Base-by-base conservation (phyloP, 2,888 invertebrate species). In the Clanis bilineata region DNA sequence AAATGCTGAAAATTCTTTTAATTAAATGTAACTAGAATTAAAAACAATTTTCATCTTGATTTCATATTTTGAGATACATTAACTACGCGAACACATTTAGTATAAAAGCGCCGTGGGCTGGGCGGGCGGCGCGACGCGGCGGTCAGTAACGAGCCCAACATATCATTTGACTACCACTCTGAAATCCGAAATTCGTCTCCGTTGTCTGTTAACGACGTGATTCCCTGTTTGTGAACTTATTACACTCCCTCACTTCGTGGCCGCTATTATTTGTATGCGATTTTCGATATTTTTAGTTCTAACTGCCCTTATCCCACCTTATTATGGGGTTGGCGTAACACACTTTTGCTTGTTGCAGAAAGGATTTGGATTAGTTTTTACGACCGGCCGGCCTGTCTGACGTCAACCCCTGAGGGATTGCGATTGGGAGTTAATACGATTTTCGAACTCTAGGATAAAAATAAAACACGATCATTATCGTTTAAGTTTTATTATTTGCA, bases 161-260 rank as follows among this genome's bases (percentile, higher is more conserved):
- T 80, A 80, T 79, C 74, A 80, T 76, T 76, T 77, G 73, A 66
- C 62, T 62, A 58, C 65, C 60, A 69, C 77, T 71, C 72, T 66
- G 73, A 73, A 77, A 74, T 73, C 68, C 66, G 67, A 72, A 79
- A 71, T 78, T 62, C 64, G 64, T 61, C 62, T 64, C 65, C 64
- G 66, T 65, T 66, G 73, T 62, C 64, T 63, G 66, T 65, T 67
- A 74, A 72, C 74, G 68, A 74, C 67, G 70, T 69, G 69, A 77
- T 72, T 74, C 67, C 62, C 65, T 72, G 72, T 72, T 72, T 76
- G 70, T 64, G 63, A 67, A 65, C 62, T 66, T 62, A 66, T 59
- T 64, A 59, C 36, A 51, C 56, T 62, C 58, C 54, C 55, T 25
- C 57, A 36, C 60, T 54, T 61, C 45, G 47, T 43, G 47, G n/a